Percentiles rank a stretch among this genome's conserved stretches.
Evolutionary conservation across 2,113 vertebrate genomes (phyloP).

Genomic region (Uria lomvia): DNA sequence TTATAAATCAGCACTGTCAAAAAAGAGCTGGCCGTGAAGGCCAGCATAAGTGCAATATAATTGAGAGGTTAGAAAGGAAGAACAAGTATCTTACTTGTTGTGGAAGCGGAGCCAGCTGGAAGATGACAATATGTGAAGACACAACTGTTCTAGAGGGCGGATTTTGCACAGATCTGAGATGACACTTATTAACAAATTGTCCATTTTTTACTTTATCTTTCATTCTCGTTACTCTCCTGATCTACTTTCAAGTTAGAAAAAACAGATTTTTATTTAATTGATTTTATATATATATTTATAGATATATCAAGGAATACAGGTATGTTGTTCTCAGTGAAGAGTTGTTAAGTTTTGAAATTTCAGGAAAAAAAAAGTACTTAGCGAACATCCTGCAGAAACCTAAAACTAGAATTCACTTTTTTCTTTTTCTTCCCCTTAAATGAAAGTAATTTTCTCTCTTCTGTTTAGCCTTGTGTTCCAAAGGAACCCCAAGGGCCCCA

Average conservation of each 20-base stretch:
- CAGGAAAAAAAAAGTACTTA: not conserved
- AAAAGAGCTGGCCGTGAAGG: not conserved
- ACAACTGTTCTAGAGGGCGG: not conserved
- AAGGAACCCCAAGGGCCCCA: constrained; percentile 79
- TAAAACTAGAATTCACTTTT: not conserved
- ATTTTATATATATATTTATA: not conserved
- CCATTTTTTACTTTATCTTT: not conserved
- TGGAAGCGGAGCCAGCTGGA: not conserved
- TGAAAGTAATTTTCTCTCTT: not conserved
- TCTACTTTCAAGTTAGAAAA: not conserved
- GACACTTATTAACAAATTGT: not conserved
- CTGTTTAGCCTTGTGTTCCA: constrained; percentile 72
- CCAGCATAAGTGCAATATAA: not conserved
- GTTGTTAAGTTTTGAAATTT: not conserved
- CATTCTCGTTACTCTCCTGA: not conserved
- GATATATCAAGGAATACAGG: not conserved
- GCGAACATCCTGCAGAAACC: not conserved
- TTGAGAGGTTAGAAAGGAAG: not conserved
- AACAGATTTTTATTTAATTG: not conserved
- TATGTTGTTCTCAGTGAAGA: not conserved
- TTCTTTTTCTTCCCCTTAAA: not conserved
- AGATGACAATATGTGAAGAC: not conserved
- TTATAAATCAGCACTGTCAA: not conserved
- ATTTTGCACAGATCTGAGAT: not conserved
- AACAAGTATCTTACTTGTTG: not conserved